phyloP scores from a whole-genome alignment of 2,113 vertebrate genomes.

The Zeus faber region DNA sequence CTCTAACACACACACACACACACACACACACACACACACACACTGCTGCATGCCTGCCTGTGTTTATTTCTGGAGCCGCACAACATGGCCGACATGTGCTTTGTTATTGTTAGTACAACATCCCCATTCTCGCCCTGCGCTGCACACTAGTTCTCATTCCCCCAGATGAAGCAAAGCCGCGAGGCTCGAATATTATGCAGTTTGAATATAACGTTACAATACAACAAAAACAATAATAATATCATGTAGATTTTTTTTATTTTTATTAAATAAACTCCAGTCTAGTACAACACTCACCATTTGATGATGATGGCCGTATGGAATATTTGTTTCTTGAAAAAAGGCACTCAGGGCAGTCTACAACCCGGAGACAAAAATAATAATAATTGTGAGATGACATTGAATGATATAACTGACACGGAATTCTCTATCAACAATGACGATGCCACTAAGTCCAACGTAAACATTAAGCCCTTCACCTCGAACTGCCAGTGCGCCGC shows the following conservation, averaged over 20 bases:
- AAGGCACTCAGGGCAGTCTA: constrained; percentile 98
- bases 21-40: neutral
- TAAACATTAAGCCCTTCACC: constrained; percentile 62
- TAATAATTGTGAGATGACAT: neutral
- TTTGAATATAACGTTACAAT: too few species aligned
- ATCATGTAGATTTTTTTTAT: neutral
- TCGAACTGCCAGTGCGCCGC: constrained; percentile 98
- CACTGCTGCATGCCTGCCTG: constrained; percentile 57
- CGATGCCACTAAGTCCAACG: too few species aligned
- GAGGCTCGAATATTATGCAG: too few species aligned
- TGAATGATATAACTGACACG: neutral
- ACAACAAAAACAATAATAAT: constrained; percentile 11
- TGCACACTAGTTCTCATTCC: constrained; percentile 28
- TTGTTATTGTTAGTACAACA: constrained; percentile 77
- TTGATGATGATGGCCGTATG: constrained; percentile 96
- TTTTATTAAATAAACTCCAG: neutral
- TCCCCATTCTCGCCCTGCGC: constrained; percentile 42
- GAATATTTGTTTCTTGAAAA: constrained; percentile 98
- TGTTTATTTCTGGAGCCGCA: constrained; percentile 80
- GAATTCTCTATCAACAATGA: neutral
- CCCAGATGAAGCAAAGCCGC: too few species aligned
- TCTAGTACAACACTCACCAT: constrained; percentile 86
- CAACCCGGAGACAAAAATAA: neutral
- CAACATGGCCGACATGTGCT: constrained; percentile 83
- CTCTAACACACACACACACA: neutral